A percentile compares a stretch with the other conserved stretches of the same genome.
phyloP scores from a whole-genome alignment of 2,113 vertebrate species.

The Myrmecobius fasciatus region DNA sequence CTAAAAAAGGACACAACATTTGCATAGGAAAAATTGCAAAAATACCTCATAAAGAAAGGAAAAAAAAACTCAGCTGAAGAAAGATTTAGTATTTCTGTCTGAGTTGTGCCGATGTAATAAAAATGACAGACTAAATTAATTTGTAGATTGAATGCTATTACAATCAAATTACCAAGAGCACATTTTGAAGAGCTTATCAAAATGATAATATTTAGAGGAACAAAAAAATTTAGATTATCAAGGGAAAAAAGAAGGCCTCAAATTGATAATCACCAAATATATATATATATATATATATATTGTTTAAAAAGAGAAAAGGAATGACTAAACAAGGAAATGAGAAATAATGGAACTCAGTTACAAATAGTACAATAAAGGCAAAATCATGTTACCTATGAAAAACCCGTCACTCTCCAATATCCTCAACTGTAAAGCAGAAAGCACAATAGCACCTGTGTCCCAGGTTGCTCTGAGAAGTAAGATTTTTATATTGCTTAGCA shows the following conservation, averaged over 20 bases:
- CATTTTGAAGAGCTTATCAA: not conserved
- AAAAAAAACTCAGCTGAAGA: not conserved
- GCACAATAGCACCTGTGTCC: not conserved
- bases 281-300: too few relatives aligned
- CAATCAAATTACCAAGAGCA: not conserved
- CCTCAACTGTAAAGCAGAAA: not conserved
- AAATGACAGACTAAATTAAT: not conserved
- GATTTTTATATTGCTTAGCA: not conserved
- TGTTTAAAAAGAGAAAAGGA: not conserved
- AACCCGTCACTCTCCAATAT: not conserved
- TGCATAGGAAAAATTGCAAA: not conserved
- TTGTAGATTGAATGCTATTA: not conserved
- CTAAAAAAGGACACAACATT: not conserved
- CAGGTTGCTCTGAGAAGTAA: not conserved
- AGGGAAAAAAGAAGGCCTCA: not conserved
- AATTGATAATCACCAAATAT: not conserved
- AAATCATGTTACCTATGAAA: not conserved
- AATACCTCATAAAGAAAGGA: not conserved
- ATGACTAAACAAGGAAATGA: not conserved
- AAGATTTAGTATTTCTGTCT: not conserved
- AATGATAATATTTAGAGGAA: not conserved
- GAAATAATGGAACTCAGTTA: not conserved
- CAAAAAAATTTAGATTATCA: not conserved
- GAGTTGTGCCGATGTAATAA: not conserved
- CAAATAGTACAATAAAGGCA: not conserved